Evolutionary conservation across 1,140 invertebrate species (phyloP), one percentile per base, ranked within the genome.

Genomic region (Choristoneura fumiferana): DNA sequence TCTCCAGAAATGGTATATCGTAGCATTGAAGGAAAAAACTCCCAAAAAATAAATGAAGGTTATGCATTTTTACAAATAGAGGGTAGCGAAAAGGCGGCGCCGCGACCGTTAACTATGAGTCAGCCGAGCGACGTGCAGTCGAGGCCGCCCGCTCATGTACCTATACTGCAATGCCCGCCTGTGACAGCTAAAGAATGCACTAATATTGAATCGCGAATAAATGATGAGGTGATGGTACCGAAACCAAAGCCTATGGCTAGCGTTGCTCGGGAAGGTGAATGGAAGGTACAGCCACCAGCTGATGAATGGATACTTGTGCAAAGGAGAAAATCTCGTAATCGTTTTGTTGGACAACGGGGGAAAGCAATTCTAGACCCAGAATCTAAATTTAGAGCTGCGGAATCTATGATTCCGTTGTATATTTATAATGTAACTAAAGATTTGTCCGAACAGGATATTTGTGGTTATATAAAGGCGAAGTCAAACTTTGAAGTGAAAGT

Each of bases 391-490:
- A 45, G 33, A 29, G 56, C 56, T 9, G 56, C 56, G 1, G 39
- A 57, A 13, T 9, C 14, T 0, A 57, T 43, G 14, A 14, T 35
- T 15, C 56, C 56, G 0, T 1, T 45, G 5, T 57, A 45, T 57
- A 35, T 57, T 34, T 57, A 57, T 18, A 45, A 57, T 43, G 56
- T 57, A n/a, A 22, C 56, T 12, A 57, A 57, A 38, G 39, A 22
- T 10, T 9, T 36, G 38, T 45, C 56, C 12, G 39, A 17, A 39
- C 14, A 22, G 34, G 56, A 57, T 13, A 45, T 57, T 5, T 10
- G 4, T 10, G 34, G 14, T 14, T 57, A 57, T 15, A 45, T 57
- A 15, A 34, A 18, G 29, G 45, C 34, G 1, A 57, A 57, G 29
- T 1, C 29, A 1, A 10, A 36, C 13, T 18, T 57, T 0, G 15